phyloP scores from a whole-genome alignment of 2,113 vertebrate species.

The Pithys albifrons region DNA sequence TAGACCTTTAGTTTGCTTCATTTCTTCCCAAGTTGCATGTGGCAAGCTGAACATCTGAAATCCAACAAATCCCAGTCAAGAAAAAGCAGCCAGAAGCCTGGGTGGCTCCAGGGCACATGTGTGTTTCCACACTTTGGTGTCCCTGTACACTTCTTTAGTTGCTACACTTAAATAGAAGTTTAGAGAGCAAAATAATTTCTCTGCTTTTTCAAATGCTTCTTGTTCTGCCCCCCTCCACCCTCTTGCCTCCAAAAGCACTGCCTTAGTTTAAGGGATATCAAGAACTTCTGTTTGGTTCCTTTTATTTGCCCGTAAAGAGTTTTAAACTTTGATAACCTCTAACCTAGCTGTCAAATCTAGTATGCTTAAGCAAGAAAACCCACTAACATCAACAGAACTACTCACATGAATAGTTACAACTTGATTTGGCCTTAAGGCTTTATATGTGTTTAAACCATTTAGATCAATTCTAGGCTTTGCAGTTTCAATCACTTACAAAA shows the following conservation, averaged over 20 bases:
- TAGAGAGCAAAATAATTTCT: neutral
- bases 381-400: neutral
- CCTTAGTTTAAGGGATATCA: neutral
- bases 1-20: neutral
- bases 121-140: neutral
- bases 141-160: neutral
- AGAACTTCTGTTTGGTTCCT: neutral
- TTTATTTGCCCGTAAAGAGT: neutral
- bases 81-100: neutral
- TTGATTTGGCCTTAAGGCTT: slow-evolving; percentile 8
- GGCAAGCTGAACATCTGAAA: neutral
- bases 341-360: neutral
- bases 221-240: too few relatives aligned
- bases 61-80: neutral
- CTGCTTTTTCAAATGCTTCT: neutral
- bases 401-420: neutral
- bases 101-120: neutral
- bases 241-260: accelerated
- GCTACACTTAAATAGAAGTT: neutral
- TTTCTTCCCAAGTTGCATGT: neutral
- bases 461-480: neutral
- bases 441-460: slow-evolving; percentile 11
- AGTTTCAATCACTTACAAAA: neutral
- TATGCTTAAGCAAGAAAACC: neutral
- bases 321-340: slow-evolving; percentile 16